These are phyloP conservation scores for Progne subis DNA, from an alignment of 2,113 vertebrate genomes.

Conservation along the genomic window DNA sequence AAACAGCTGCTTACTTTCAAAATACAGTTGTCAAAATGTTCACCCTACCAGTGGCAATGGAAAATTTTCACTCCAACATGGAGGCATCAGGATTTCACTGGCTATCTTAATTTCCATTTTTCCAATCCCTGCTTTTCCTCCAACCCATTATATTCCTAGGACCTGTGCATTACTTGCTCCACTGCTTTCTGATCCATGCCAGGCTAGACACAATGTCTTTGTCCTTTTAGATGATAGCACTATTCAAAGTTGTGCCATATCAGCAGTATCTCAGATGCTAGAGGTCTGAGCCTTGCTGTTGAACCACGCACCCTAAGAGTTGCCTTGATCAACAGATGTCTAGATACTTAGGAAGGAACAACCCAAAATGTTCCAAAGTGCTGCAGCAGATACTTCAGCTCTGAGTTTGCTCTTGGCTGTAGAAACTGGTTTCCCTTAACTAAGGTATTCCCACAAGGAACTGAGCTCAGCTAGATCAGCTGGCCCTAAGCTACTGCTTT, in stretches of 20 bases:
- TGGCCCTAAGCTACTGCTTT: neutral
- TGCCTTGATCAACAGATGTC: neutral
- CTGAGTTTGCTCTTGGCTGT: neutral
- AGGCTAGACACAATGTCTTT: neutral
- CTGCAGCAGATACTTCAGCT: neutral
- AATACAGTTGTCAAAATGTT: neutral
- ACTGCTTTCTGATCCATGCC: neutral
- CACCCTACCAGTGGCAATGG: neutral
- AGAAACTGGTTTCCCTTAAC: neutral
- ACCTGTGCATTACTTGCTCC: neutral
- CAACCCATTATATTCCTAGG: neutral
- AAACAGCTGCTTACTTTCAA: slow-evolving; percentile 15
- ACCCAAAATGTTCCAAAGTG: neutral
- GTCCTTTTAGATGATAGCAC: neutral
- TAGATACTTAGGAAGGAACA: neutral
- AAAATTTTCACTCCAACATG: neutral
- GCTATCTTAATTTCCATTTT: neutral
- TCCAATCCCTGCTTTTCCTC: neutral
- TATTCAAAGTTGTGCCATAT: neutral
- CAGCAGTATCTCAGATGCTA: neutral
- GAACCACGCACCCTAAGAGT: neutral
- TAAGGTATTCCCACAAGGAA: neutral
- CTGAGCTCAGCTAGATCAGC: neutral
- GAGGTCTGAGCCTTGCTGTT: neutral
- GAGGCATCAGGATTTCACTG: neutral